A percentile compares a stretch with the other conserved stretches of the same genome.
These are phyloP conservation scores for Xestoiulus laeticollis DNA, from an alignment of 2,888 invertebrate species.

Conservation along the genomic window DNA sequence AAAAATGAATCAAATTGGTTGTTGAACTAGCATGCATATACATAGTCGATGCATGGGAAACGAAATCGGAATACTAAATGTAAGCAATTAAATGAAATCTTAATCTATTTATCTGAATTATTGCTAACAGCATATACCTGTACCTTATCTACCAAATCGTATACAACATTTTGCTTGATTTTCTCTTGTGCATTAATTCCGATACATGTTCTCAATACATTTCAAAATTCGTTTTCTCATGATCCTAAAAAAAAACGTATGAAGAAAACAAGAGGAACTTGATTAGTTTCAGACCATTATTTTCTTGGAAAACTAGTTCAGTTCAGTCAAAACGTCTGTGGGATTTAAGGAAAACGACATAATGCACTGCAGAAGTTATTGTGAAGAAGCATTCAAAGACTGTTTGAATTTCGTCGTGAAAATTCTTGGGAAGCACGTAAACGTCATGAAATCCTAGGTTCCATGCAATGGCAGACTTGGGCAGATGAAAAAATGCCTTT, in stretches of 20 bases:
- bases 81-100: background rate
- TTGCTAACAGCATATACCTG: background rate
- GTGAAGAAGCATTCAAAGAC: background rate
- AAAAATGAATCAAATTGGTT: background rate
- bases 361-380: background rate
- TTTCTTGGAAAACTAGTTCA: background rate
- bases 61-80: background rate
- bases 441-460: conserved; percentile 32
- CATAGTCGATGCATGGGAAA: background rate
- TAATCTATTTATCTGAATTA: background rate
- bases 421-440: conserved; percentile 8
- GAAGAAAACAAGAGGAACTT: background rate
- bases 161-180: background rate
- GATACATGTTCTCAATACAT: background rate
- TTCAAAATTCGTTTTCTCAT: background rate
- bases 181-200: background rate
- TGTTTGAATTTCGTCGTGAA: background rate
- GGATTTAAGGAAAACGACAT: background rate
- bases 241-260: background rate
- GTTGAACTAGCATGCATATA: background rate
- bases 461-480: background rate
- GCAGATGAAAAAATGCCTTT: conserved; percentile 44
- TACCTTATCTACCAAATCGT: background rate
- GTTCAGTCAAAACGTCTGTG: background rate
- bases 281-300: background rate